A percentile compares a stretch with the other conserved stretches of the same genome.
These are phyloP conservation scores for Pteropus alecto DNA, from an alignment of 2,113 vertebrate species.

Conservation along the genomic window DNA sequence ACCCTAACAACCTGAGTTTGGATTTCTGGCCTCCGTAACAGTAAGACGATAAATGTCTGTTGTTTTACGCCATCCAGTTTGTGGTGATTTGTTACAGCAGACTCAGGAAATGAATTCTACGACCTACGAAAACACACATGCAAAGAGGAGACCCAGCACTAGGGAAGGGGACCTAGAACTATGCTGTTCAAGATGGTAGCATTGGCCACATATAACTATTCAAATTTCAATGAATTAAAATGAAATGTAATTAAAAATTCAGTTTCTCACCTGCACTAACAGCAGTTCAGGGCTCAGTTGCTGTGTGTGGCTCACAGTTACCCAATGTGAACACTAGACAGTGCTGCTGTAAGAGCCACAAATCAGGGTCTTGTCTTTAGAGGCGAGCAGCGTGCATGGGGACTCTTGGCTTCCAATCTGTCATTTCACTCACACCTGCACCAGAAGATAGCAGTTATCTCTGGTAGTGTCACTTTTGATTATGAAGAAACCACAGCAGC, in stretches of 20 bases:
- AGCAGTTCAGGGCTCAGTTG: not conserved
- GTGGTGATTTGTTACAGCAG: not conserved
- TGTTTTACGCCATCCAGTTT: not conserved
- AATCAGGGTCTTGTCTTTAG: not conserved
- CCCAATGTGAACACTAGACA: not conserved
- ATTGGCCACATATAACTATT: not conserved
- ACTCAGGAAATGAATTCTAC: not conserved
- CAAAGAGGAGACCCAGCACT: not conserved
- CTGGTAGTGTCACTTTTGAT: slow-evolving; percentile 19
- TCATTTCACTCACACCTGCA: slow-evolving; percentile 40
- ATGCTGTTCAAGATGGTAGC: not conserved
- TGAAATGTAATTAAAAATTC: not conserved
- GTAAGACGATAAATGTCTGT: not conserved
- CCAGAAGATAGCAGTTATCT: slow-evolving; percentile 34
- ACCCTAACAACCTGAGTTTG: not conserved
- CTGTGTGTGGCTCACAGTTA: not conserved
- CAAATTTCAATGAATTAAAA: not conserved
- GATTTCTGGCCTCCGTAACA: not conserved
- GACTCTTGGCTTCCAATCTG: slow-evolving; percentile 13
- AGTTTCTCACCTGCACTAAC: not conserved
- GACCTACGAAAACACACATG: not conserved
- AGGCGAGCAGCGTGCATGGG: not conserved
- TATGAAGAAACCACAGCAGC: slow-evolving; percentile 38
- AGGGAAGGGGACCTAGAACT: not conserved
- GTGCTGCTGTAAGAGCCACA: not conserved